Evolutionary conservation across 2,797 vertebrate genomes (phyloP).

Genomic region (Lepidocolaptes lacrymiger): DNA sequence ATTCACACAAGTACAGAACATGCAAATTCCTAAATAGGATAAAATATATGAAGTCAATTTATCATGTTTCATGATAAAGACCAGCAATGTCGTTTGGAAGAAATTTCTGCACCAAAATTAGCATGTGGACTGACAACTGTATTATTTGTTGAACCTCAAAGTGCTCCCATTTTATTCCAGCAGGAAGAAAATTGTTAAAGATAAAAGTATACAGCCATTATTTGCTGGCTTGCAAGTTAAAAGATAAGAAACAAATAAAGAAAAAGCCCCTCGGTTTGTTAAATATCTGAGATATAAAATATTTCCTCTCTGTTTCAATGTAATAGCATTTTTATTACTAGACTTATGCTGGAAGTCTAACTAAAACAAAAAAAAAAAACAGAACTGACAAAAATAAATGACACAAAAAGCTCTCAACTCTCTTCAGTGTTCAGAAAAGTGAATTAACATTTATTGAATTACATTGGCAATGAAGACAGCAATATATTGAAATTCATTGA

Average conservation of each 20-base stretch:
- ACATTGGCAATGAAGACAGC: constrained; percentile 70
- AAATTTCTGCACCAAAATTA: constrained; percentile 1
- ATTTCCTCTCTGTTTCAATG: not conserved
- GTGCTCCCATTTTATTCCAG: not conserved
- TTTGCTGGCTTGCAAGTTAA: not conserved
- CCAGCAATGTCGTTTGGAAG: not conserved
- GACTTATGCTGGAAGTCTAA: constrained; percentile 36
- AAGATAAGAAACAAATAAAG: not conserved
- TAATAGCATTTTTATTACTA: constrained; percentile 17
- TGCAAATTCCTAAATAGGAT: constrained; percentile 3
- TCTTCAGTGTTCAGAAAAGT: constrained; percentile 58
- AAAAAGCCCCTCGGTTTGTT: not conserved
- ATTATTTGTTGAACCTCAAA: not conserved
- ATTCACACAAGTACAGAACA: not conserved
- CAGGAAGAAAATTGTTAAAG: not conserved
- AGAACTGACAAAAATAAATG: constrained; percentile 59
- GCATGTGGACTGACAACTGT: not conserved
- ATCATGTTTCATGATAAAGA: not conserved
- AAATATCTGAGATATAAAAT: not conserved
- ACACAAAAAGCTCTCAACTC: constrained; percentile 55
- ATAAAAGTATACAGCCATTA: not conserved
- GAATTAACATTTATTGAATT: constrained; percentile 77
- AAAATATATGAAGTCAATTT: not conserved
- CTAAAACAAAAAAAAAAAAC: not conserved
- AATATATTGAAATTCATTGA: constrained; percentile 74